Base-by-base conservation (phyloP, 2,113 vertebrate species). In the Alligator sinensis region DNA sequence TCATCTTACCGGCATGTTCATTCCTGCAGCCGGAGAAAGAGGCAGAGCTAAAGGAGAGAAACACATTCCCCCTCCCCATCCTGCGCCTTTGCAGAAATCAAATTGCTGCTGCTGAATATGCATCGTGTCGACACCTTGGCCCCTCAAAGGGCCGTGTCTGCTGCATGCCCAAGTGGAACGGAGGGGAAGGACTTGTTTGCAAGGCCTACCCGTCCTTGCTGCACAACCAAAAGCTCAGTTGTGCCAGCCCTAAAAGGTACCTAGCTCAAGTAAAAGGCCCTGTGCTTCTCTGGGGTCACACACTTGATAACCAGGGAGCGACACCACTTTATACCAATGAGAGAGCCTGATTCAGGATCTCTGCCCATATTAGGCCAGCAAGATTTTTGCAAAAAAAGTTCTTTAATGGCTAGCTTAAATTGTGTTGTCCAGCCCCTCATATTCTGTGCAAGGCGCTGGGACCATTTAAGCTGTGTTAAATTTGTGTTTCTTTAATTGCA, bases 121-220 rank as follows among this genome's bases (percentile, higher is more conserved):
- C 0, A 2, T 30, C 0, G 0, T 59, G 63, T 4, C 47, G 25
- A 24, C 54, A 4, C 3, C 27, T 76, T 68, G 70, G 81, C 83
- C n/a, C 0, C 70, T 74, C 34, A 25, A 5, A 25, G 22, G 11
- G 0, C 0, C 0, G 11, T 24, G 16, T 28, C 70, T 74, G 70
- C 21, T 74, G 70, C 70, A 24, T 5, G 28, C 22, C 15, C 59
- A 55, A 27, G 25, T 9, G 1, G 21, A 34, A 77, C 47, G 38
- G 84, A 64, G 27, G 8, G 6, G 8, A 0, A 17, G 61, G 62
- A 60, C 64, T 38, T 18, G 70, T 17, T 83, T 59, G 59, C 11
- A 4, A 64, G 77, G 84, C 54, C 86, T 60, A 84, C 77, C 79
- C 87, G 34, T 34, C 34, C 34, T 34, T 34, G 34, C 34, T 34